These are phyloP conservation scores for Sebastes flavidus DNA, from an alignment of 2,797 vertebrate species.

Conservation along the genomic window DNA sequence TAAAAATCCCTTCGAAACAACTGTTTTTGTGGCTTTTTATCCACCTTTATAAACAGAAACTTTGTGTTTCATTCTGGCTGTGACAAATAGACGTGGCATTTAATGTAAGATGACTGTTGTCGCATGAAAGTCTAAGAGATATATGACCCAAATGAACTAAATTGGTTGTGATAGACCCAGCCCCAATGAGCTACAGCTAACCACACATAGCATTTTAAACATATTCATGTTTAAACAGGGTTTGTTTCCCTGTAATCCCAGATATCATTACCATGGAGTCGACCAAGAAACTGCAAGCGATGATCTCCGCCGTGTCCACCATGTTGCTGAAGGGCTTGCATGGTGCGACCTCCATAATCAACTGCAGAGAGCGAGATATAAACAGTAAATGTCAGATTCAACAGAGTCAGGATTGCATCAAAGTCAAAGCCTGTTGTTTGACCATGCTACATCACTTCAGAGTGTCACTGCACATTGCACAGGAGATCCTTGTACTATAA, in stretches of 20 bases:
- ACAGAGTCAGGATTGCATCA: not conserved
- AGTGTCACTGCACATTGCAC: not conserved
- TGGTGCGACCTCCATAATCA: constrained; percentile 87
- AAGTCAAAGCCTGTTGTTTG: not conserved
- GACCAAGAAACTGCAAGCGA: constrained; percentile 89
- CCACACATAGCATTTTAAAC: not conserved
- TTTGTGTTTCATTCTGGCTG: not conserved
- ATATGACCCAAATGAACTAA: not conserved
- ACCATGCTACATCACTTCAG: not conserved
- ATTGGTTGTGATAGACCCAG: not conserved
- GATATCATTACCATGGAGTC: constrained; percentile 89
- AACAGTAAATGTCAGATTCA: not conserved
- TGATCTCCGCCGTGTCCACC: constrained; percentile 89
- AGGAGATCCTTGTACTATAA: not conserved
- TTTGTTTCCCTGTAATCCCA: not conserved
- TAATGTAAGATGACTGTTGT: not conserved
- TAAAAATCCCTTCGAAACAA: not conserved
- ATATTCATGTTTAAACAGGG: not conserved
- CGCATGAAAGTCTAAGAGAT: not conserved
- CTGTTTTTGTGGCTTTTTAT: not conserved
- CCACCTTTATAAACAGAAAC: not conserved
- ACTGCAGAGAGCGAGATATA: constrained; percentile 70
- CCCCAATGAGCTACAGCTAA: not conserved
- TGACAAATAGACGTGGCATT: not conserved
- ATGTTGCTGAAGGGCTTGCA: constrained; percentile 95